A percentile compares a stretch with the other conserved stretches of the same genome.
Evolutionary conservation across 2,113 vertebrate genomes (phyloP).

Genomic region (Zosterops hypoxanthus): DNA sequence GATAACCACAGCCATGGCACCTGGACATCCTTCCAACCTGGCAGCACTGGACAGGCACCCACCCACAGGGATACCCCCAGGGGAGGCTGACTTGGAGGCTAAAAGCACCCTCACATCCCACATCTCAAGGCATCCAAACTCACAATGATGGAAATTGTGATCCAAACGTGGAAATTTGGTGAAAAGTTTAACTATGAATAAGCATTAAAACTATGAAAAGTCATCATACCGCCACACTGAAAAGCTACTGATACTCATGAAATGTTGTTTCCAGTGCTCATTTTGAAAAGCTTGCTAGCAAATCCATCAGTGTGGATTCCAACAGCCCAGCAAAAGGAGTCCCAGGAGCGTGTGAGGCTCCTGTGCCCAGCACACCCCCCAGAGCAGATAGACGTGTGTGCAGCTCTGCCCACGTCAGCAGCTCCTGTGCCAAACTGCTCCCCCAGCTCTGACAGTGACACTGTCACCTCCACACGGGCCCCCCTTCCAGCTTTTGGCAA

Average conservation of each 20-base stretch:
- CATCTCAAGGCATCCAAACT: background rate
- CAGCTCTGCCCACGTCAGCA: background rate
- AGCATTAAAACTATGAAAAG: background rate
- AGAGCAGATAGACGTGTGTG: rapidly evolving
- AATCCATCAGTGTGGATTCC: background rate
- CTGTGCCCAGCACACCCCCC: background rate
- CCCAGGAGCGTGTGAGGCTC: rapidly evolving
- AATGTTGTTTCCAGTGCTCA: background rate
- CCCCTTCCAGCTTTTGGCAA: background rate
- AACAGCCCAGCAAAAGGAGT: background rate
- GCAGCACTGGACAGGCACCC: background rate
- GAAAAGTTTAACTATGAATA: background rate
- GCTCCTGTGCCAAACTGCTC: background rate
- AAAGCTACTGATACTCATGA: background rate
- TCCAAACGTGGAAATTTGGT: background rate
- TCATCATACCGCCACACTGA: rapidly evolving
- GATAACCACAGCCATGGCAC: background rate
- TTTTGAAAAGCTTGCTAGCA: background rate
- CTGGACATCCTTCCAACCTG: rapidly evolving
- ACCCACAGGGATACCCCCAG: background rate
- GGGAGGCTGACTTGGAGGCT: background rate
- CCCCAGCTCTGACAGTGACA: background rate
- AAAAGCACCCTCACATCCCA: background rate
- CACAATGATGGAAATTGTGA: background rate
- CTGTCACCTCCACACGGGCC: background rate